phyloP scores from a whole-genome alignment of 2,113 vertebrate species.

The Alexandromys fortis region DNA sequence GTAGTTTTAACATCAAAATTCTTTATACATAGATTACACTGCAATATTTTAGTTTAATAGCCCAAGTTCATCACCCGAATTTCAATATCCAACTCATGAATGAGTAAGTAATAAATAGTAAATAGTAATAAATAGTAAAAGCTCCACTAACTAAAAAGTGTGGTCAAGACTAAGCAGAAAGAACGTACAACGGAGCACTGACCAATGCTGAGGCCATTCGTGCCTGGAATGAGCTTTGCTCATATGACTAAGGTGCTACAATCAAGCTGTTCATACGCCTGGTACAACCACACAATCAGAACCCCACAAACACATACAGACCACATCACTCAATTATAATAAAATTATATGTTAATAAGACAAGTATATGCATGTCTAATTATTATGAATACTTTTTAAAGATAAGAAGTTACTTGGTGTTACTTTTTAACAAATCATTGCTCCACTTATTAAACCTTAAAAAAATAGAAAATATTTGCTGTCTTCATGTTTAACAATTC shows the following conservation, averaged over 20 bases:
- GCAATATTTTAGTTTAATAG: conserved; percentile 65
- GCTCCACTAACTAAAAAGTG: conserved; percentile 44
- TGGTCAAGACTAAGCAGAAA: conserved; percentile 43
- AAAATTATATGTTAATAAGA: conserved; percentile 48
- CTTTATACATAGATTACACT: conserved; percentile 14
- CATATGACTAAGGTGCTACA: conserved; percentile 66
- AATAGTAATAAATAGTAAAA: conserved; percentile 62
- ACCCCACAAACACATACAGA: not conserved
- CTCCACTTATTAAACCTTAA: conserved; percentile 13
- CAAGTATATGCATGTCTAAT: conserved; percentile 44
- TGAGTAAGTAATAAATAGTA: conserved; percentile 53
- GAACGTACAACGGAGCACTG: conserved; percentile 15
- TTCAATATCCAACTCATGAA: conserved; percentile 54
- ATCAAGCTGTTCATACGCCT: conserved; percentile 63
- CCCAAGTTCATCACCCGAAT: conserved; percentile 47
- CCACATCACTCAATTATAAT: not conserved
- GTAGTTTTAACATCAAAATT: not conserved
- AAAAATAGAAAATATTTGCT: conserved; percentile 45
- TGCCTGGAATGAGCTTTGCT: conserved; percentile 70
- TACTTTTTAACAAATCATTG: conserved; percentile 37
- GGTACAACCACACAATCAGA: conserved; percentile 47
- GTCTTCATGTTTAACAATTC: conserved; percentile 22
- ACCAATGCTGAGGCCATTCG: conserved; percentile 59
- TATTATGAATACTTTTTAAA: conserved; percentile 59
- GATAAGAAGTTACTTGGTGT: not conserved